These are phyloP conservation scores for Protophormia terraenovae DNA, from an alignment of 2,888 invertebrate genomes.

Conservation along the genomic window DNA sequence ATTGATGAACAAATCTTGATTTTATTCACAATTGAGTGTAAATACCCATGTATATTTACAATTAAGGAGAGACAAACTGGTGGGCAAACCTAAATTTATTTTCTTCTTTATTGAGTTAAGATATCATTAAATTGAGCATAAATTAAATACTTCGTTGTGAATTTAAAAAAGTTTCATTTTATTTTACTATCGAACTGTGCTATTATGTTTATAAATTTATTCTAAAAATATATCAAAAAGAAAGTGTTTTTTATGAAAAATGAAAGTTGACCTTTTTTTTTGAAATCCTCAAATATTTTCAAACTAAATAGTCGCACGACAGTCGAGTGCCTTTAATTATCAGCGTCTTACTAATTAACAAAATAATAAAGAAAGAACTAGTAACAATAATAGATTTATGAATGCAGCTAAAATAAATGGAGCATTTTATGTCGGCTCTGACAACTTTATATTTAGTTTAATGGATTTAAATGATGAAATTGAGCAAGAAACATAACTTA, in stretches of 20 bases:
- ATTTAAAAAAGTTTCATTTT: too few relatives aligned
- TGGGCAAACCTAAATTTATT: too few relatives aligned
- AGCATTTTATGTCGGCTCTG: neutral
- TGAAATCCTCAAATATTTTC: neutral
- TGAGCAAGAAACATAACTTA: too few relatives aligned
- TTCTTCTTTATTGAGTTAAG: too few relatives aligned
- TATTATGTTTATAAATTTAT: neutral
- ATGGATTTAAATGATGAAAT: too few relatives aligned
- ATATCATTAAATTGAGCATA: too few relatives aligned
- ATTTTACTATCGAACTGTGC: neutral
- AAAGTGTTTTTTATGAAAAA: constrained; percentile 11
- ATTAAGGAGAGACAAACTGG: too few relatives aligned
- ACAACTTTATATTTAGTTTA: neutral
- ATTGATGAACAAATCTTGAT: too few relatives aligned
- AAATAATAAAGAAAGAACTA: neutral
- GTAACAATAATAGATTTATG: neutral
- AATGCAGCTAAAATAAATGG: neutral
- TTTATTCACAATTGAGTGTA: too few relatives aligned
- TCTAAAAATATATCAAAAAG: neutral
- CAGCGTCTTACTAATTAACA: constrained; percentile 14
- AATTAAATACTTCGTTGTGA: too few relatives aligned
- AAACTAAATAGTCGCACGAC: neutral
- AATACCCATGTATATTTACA: too few relatives aligned
- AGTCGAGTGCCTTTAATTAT: constrained; percentile 29
- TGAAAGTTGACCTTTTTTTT: neutral